Base-by-base conservation (phyloP, 2,888 invertebrate species). In the Eurytoma californica region DNA sequence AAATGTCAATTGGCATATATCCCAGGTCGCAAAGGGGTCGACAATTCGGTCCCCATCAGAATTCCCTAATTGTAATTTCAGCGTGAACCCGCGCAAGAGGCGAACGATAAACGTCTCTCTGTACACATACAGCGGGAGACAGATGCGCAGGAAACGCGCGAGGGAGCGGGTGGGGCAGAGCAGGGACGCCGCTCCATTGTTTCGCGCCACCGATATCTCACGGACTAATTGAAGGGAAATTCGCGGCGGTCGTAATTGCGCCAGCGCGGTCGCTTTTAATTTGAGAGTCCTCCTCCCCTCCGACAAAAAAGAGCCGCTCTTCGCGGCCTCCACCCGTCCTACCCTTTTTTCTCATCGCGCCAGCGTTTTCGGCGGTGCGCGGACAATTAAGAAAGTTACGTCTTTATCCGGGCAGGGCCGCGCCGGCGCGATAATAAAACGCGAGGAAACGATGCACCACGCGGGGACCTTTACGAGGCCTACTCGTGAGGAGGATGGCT, bases 311-410 rank as follows among this genome's bases (percentile, higher is more conserved):
- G 30, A 69, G 30, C 13, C 3, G 60, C 12, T 20, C 13, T 3
- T 9, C 53, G 14, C 53, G 3, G 13, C 0, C 7, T 0, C 3
- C 3, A 12, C 53, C 16, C 30, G 3, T 20, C 20, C n/a, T 9
- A 13, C n/a, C 5, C 0, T 28, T 60, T 47, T n/a, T 3, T 2
- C 47, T 58, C 60, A 47, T 47, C n/a, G 30, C 13, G 4, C 13
- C n/a, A 28, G 57, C 30, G 13, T 65, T 70, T 61, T 81, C 67
- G 77, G 70, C 72, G 68, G 7, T 0, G n/a, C 60, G 66, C 74
- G 82, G 79, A 82, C 87, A 88, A 88, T 88, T 87, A 86, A 87
- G 87, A 86, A 84, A 87, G 86, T 87, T 85, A 86, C 84, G 83
- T 87, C 86, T 86, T 85, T 82, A 84, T 85, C 83, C 82, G 81